Base-by-base conservation (phyloP, 2,888 invertebrate species). In the Tinea semifulvella region DNA sequence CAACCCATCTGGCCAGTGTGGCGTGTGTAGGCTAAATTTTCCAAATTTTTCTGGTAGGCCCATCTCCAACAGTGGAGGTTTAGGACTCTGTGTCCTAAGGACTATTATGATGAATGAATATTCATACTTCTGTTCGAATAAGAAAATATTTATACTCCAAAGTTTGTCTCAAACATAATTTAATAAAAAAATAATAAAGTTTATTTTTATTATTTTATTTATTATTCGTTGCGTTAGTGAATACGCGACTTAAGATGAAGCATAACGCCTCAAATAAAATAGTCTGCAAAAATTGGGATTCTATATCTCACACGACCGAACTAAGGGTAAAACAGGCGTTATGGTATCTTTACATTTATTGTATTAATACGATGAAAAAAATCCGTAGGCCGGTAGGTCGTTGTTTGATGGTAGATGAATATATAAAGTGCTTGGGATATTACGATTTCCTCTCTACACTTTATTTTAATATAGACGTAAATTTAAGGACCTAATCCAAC, bases 271-370 rank as follows among this genome's bases (percentile, higher is more conserved):
- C 7, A 13, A 36, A 36, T 36, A 36, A 36, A 36, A 36, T 18
- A 36, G 36, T 36, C 35, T 35, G 36, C 8, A 14, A 18, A n/a
- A 18, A 18, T 36, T 10, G 18, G 18, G 17, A 36, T 36, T 36
- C 11, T 31, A 14, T 31, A 36, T 36, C 36, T 36, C 18, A 8
- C 36, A n/a, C 36, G 16, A 17, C 18, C 36, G 3, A 18, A 3
- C n/a, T 7, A 36, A 36, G 36, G 36, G 18, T 18, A 36, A 13
- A 14, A 31, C n/a, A 13, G 2, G 7, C 13, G 31, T 31, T 31
- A 31, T 31, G n/a, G 14, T 31, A 31, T 31, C 31, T 31, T 31
- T 31, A 31, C 31, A 31, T 31, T 31, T 31, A 31, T 31, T 31
- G 11, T 31, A 31, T 31, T 31, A 31, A 31, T 31, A 31, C 14